These are phyloP conservation scores for Euplexia lucipara DNA, from an alignment of 2,888 invertebrate species.

Conservation along the genomic window DNA sequence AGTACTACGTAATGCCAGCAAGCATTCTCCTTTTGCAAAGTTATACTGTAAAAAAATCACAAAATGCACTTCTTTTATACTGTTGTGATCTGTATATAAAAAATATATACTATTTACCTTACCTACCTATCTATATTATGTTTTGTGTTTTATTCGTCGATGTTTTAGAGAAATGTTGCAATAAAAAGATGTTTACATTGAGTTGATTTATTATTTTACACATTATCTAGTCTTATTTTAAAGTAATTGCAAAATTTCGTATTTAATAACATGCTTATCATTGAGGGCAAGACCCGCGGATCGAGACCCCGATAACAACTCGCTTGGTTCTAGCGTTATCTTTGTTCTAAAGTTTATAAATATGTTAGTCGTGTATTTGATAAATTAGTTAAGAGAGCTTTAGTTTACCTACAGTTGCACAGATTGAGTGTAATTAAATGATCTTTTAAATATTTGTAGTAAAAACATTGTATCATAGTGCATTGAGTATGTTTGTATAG, in stretches of 20 bases:
- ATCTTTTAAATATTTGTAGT: constrained; percentile 26
- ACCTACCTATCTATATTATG: background rate
- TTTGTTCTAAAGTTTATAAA: constrained; percentile 34
- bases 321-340: constrained; percentile 34
- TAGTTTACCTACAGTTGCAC: constrained; percentile 9
- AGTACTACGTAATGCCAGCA: too few relatives aligned
- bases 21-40: constrained; percentile 57
- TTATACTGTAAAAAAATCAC: constrained; percentile 68
- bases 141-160: constrained; percentile 50
- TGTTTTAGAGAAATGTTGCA: constrained; percentile 66
- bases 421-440: constrained; percentile 11
- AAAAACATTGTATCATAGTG: constrained; percentile 11
- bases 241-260: constrained; percentile 49
- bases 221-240: constrained; percentile 41
- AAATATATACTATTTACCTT: background rate
- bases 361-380: constrained; percentile 18
- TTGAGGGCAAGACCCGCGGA: constrained; percentile 62
- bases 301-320: constrained; percentile 56
- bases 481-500: background rate
- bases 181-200: constrained; percentile 69
- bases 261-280: constrained; percentile 60
- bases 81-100: background rate
- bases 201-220: constrained; percentile 60
- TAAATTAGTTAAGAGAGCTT: constrained; percentile 37
- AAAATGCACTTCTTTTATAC: background rate